Evolutionary conservation across 2,888 invertebrate species (phyloP).

Genomic region (Noctuana brunneofusca): DNA sequence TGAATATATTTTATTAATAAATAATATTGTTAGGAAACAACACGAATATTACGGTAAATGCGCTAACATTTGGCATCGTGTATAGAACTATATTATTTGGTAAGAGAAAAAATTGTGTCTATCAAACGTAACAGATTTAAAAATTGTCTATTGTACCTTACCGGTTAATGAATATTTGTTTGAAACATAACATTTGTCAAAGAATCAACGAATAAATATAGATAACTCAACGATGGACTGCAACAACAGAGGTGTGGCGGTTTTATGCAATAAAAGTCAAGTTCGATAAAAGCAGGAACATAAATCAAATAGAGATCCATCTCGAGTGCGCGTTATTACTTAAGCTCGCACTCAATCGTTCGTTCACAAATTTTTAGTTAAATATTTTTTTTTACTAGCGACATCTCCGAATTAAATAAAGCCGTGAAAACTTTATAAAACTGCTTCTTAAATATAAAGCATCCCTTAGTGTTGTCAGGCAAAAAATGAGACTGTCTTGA

Average conservation of each 20-base stretch:
- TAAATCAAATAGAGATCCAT: too few relatives aligned
- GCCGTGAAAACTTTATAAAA: too few relatives aligned
- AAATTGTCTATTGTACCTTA: conserved; percentile 40
- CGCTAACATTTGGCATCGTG: conserved; percentile 61
- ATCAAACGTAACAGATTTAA: conserved; percentile 42
- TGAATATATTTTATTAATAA: conserved; percentile 41
- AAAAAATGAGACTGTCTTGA: background rate
- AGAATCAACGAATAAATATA: conserved; percentile 30
- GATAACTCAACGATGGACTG: conserved; percentile 23
- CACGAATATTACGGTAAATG: conserved; percentile 54
- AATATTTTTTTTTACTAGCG: too few relatives aligned
- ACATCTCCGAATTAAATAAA: too few relatives aligned
- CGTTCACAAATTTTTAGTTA: too few relatives aligned
- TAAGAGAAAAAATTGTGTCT: conserved; percentile 38
- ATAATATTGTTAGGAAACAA: conserved; percentile 42
- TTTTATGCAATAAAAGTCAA: conserved; percentile 20
- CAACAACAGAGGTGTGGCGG: conserved; percentile 14
- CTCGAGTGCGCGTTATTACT: too few relatives aligned
- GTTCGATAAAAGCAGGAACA: too few relatives aligned
- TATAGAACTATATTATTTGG: conserved; percentile 37
- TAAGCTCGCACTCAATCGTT: too few relatives aligned
- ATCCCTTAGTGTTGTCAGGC: background rate
- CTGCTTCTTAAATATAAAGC: too few relatives aligned
- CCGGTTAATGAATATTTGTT: conserved; percentile 18
- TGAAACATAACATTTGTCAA: conserved; percentile 28